Percentiles rank a stretch among this genome's conserved stretches.
Conservation (phyloP, 2,888 invertebrate species). For the Scaptomyza cyrtandrae region DNA sequence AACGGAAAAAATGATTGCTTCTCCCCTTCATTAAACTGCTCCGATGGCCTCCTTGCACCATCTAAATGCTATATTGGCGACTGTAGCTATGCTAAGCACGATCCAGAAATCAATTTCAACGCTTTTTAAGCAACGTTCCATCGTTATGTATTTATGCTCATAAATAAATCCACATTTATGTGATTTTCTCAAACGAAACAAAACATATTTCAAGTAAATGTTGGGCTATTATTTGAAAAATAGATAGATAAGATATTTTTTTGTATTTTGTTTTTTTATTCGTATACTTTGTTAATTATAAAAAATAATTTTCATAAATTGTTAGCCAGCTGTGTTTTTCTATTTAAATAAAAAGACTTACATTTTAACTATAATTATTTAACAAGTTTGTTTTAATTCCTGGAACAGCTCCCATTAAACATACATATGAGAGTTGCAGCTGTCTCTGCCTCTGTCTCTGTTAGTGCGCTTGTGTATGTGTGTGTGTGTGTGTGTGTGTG, state of each 20-base stretch:
- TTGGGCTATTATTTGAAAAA: neutral
- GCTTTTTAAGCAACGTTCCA: conserved; percentile 38
- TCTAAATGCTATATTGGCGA: conserved; percentile 21
- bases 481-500: conserved; percentile 17
- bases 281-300: no score
- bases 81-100: conserved; percentile 34
- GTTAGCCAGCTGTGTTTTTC: no score
- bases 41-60: neutral
- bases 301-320: no score
- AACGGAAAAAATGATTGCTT: conserved; percentile 20
- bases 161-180: conserved; percentile 30
- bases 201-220: conserved; percentile 1
- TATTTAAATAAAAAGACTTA: no score
- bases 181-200: conserved; percentile 10
- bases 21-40: neutral
- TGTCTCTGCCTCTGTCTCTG: conserved; percentile 4
- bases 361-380: no score
- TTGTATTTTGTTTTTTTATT: neutral
- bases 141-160: conserved; percentile 7
- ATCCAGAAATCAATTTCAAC: conserved; percentile 62
- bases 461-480: conserved; percentile 12
- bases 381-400: neutral
- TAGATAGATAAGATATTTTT: neutral
- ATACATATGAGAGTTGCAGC: conserved; percentile 18
- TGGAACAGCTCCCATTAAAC: conserved; percentile 34